Percentiles rank a stretch among this genome's conserved stretches.
These are phyloP conservation scores for Agrotis ipsilon DNA, from an alignment of 2,888 invertebrate genomes.

Conservation along the genomic window DNA sequence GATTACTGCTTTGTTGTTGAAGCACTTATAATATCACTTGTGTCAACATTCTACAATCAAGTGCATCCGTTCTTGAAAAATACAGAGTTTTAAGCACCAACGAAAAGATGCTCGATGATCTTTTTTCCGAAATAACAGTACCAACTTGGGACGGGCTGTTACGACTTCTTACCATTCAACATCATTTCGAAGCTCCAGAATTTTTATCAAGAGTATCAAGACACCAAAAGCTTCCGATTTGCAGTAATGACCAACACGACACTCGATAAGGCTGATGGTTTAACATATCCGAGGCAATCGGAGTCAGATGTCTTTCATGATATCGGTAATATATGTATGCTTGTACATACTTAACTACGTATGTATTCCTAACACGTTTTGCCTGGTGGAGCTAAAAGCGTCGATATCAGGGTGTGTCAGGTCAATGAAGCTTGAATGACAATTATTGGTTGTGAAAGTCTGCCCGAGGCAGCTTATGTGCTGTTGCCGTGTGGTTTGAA, in stretches of 20 bases:
- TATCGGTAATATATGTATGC: slow-evolving; percentile 34
- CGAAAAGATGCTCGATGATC: not conserved
- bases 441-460: slow-evolving; percentile 32
- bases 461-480: not conserved
- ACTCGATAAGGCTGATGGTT: slow-evolving; percentile 49
- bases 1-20: not conserved
- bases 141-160: not conserved
- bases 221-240: slow-evolving; percentile 40
- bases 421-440: slow-evolving; percentile 43
- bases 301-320: slow-evolving; percentile 53
- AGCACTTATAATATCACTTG: not conserved
- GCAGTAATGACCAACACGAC: slow-evolving; percentile 49
- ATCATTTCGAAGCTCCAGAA: slow-evolving; percentile 10
- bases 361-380: slow-evolving; percentile 42
- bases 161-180: slow-evolving; percentile 22
- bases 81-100: not conserved
- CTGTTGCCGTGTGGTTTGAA: not conserved
- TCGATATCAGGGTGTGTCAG: slow-evolving; percentile 49
- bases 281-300: slow-evolving; percentile 46
- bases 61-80: not conserved
- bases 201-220: slow-evolving; percentile 22
- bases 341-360: not conserved
- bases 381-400: slow-evolving; percentile 34
- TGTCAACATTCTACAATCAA: not conserved
- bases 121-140: not conserved